Evolutionary conservation across 2,113 vertebrate species (phyloP), one percentile per base, ranked within the genome.

Genomic region (Tetrax tetrax): DNA sequence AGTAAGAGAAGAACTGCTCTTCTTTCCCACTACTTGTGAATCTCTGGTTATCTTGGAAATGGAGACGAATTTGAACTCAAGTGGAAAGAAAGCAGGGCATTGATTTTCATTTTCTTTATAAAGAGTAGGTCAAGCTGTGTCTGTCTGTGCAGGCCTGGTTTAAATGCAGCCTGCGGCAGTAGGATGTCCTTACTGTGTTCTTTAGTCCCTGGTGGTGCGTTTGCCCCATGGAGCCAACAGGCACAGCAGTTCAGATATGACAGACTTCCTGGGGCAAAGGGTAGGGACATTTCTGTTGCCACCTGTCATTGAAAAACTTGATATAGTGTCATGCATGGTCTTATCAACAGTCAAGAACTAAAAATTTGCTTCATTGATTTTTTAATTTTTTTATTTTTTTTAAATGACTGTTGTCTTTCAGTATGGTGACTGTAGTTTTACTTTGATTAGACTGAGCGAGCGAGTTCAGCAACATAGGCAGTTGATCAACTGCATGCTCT

Each of bases 271-370:
- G 41, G n/a, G 72, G 37, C 10, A 60, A 53, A 33, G 27, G 61
- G 23, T 15, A 33, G 11, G 25, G 25, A 63, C 16, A 2, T 50
- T 76, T 69, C 48, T 83, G 10, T 60, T 63, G 10, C 71, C 50
- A 69, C 41, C 28, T 13, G 23, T 68, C 31, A 47, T 21, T 35
- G 47, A 72, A 71, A 54, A 69, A 37, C 14, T 37, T 70, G 48
- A 11, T 50, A 20, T 0, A 2, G 2, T 45, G 19, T 37, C 7
- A 6, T 27, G 28, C 10, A 1, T 43, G 7, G 51, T 89, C 28
- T 85, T 84, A 45, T 5, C 13, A 76, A 12, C 17, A 69, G 15
- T 24, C 22, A 25, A 53, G 22, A 85, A 53, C 20, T 48, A 68
- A 25, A 78, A 23, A 31, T 43, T 91, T 37, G 4, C n/a, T 78